Evolutionary conservation across 2,797 vertebrate genomes (phyloP).

Genomic region (Anguilla marmorata): DNA sequence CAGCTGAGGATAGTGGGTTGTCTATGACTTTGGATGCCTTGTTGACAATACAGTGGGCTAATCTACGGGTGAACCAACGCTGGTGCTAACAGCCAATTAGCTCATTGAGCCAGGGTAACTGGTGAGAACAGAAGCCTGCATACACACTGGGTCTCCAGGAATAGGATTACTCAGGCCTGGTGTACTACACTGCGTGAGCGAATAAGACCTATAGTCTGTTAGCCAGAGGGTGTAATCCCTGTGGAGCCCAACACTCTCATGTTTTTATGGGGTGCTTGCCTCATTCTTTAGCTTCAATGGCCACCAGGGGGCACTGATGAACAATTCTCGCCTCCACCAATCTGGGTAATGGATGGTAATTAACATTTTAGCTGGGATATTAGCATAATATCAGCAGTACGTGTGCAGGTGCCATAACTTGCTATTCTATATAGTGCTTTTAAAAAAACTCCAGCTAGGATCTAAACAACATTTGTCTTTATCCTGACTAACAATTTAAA

Average conservation of each 20-base stretch:
- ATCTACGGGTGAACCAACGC: background rate
- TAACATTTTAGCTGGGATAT: too few relatives aligned
- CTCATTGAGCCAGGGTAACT: background rate
- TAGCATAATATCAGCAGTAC: too few relatives aligned
- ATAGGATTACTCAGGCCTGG: background rate
- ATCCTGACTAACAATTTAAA: too few relatives aligned
- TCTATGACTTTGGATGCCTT: too few relatives aligned
- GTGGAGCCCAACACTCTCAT: background rate
- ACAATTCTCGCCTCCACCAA: too few relatives aligned
- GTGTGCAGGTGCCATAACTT: too few relatives aligned
- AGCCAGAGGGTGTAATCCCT: background rate
- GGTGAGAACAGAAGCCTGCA: background rate
- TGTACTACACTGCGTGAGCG: background rate
- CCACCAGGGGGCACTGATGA: too few relatives aligned
- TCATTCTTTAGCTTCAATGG: background rate
- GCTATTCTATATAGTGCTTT: too few relatives aligned
- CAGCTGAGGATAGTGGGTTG: too few relatives aligned
- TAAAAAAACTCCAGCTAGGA: too few relatives aligned
- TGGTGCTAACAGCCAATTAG: background rate
- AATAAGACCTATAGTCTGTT: background rate
- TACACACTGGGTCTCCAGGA: background rate
- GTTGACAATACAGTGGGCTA: background rate
- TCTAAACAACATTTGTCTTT: too few relatives aligned
- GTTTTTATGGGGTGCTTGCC: background rate
- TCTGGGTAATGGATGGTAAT: too few relatives aligned